Evolutionary conservation across 2,888 invertebrate species (phyloP).

Genomic region (Unio delphinus): DNA sequence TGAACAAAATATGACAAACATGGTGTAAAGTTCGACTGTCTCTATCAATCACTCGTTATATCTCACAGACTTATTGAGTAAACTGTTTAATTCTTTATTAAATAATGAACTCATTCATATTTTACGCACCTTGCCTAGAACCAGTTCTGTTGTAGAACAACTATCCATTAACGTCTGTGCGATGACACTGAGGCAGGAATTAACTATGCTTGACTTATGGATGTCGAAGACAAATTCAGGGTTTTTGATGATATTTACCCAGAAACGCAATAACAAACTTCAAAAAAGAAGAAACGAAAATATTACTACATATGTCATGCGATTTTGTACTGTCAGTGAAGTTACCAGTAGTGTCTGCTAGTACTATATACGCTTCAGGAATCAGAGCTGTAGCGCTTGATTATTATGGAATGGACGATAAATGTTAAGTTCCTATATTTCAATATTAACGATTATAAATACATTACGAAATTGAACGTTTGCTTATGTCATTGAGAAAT

Average conservation of each 20-base stretch:
- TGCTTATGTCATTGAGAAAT: too few relatives aligned
- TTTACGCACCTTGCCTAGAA: slow-evolving; percentile 83
- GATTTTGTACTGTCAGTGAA: not conserved
- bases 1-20: too few relatives aligned
- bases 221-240: slow-evolving; percentile 99
- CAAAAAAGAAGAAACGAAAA: slow-evolving; percentile 7
- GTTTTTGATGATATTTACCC: slow-evolving; percentile 99
- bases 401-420: too few relatives aligned
- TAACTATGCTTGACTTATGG: slow-evolving; percentile 96
- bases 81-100: too few relatives aligned
- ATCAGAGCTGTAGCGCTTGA: not conserved
- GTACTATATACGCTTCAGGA: not conserved
- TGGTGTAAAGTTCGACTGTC: too few relatives aligned
- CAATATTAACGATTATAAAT: too few relatives aligned
- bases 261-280: slow-evolving; percentile 84
- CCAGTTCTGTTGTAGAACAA: slow-evolving; percentile 97
- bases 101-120: too few relatives aligned
- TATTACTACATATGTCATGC: not conserved
- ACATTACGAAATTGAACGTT: too few relatives aligned
- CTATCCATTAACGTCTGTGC: slow-evolving; percentile 99
- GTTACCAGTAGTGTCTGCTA: not conserved
- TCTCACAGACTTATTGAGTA: too few relatives aligned
- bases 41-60: too few relatives aligned
- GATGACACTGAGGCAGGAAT: slow-evolving; percentile 97
- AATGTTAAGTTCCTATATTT: too few relatives aligned